Conservation (phyloP, 2,888 invertebrate species). For the Drosophila monieri region DNA sequence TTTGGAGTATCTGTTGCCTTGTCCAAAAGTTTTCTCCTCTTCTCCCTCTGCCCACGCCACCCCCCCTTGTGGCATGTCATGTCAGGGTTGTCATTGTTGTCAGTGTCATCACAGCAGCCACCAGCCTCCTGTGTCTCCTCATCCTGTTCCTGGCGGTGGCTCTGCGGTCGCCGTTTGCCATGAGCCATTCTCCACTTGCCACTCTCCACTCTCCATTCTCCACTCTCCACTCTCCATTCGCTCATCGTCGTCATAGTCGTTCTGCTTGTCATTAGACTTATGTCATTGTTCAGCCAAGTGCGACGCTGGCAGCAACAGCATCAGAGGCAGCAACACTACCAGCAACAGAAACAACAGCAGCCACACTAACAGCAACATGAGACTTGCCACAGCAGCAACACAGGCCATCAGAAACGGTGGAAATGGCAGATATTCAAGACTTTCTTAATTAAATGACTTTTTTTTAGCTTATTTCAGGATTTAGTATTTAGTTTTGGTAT, state of each 20-base stretch:
- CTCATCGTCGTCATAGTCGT: slow-evolving; percentile 47
- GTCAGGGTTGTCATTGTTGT: slow-evolving; percentile 62
- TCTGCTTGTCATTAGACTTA: slow-evolving; percentile 63
- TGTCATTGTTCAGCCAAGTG: slow-evolving; percentile 67
- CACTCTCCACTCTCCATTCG: no score
- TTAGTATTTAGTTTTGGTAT: no score
- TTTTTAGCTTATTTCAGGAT: no score
- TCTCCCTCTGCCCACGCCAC: not conserved
- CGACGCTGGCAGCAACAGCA: slow-evolving; percentile 39
- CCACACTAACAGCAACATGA: slow-evolving; percentile 1
- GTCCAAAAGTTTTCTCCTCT: not conserved
- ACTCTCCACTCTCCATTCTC: slow-evolving; percentile 17
- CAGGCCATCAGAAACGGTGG: not conserved
- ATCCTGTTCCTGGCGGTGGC: slow-evolving; percentile 28
- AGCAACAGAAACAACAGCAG: not conserved
- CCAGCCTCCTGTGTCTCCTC: slow-evolving; percentile 5
- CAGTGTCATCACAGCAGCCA: slow-evolving; percentile 53
- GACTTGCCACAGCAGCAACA: not conserved
- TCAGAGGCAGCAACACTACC: slow-evolving; percentile 4
- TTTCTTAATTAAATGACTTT: not conserved
- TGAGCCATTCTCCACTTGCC: slow-evolving; percentile 14
- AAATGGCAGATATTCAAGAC: not conserved
- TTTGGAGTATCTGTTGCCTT: not conserved
- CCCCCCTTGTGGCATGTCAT: slow-evolving; percentile 43
- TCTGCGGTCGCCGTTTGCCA: slow-evolving; percentile 23